These are phyloP conservation scores for Salpingus planirostris DNA, from an alignment of 2,888 invertebrate genomes.

Conservation along the genomic window DNA sequence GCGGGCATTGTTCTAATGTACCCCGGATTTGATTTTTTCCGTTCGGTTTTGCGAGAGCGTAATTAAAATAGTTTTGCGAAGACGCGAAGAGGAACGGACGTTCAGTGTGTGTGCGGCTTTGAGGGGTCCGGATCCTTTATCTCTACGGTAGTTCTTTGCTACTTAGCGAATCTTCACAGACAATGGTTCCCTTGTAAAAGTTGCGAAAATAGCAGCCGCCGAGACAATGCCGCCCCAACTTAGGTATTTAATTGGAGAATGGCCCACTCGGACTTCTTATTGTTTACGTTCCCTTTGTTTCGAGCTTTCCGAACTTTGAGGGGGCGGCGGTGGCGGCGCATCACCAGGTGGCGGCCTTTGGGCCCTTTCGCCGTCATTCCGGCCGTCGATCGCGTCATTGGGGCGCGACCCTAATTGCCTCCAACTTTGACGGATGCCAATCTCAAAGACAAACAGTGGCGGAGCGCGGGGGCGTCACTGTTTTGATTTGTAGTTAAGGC, in stretches of 20 bases:
- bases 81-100: constrained; percentile 13
- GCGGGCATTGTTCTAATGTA: no score
- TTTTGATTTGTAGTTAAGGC: no score
- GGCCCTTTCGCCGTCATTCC: no score
- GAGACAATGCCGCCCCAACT: constrained; percentile 23
- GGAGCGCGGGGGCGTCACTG: no score
- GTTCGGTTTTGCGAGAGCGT: no score
- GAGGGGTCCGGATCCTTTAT: constrained; percentile 26
- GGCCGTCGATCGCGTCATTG: no score
- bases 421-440: no score
- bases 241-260: constrained; percentile 36
- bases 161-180: constrained; percentile 26
- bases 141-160: constrained; percentile 23
- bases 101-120: constrained; percentile 17
- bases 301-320: constrained; percentile 26
- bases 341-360: no score
- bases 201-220: constrained; percentile 25
- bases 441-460: no score
- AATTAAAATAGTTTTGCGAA: constrained; percentile 24
- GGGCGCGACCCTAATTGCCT: no score
- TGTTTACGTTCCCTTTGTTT: constrained; percentile 36
- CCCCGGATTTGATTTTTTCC: no score
- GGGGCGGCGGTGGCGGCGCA: constrained; percentile 8
- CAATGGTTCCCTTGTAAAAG: constrained; percentile 27
- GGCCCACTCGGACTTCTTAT: constrained; percentile 31